A percentile compares a stretch with the other conserved stretches of the same genome.
phyloP scores from a whole-genome alignment of 1,140 invertebrate genomes.

The Eriosoma lanigerum region DNA sequence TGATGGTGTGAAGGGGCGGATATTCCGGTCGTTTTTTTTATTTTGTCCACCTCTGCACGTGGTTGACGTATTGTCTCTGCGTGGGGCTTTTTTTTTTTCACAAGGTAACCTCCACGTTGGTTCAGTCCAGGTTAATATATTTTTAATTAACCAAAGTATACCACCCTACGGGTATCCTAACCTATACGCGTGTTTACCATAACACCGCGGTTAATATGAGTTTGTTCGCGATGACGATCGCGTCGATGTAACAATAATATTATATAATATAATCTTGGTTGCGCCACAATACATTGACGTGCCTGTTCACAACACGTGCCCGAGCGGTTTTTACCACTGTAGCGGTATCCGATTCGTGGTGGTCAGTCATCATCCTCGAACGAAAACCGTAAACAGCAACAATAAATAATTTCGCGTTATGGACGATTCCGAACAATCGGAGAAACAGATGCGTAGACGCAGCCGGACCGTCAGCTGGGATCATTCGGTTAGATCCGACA shows the following conservation, averaged over 20 bases:
- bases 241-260: neutral
- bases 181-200: too few relatives aligned
- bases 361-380: neutral
- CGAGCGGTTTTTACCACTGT: too few relatives aligned
- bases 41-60: neutral
- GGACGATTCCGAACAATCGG: neutral
- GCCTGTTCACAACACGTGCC: too few relatives aligned
- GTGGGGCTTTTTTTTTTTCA: neutral
- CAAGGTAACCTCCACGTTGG: too few relatives aligned
- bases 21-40: conserved; percentile 2
- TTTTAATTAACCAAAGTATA: conserved; percentile 43
- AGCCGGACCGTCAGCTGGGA: conserved; percentile 45
- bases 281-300: too few relatives aligned
- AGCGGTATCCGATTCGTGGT: too few relatives aligned
- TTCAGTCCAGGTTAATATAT: neutral
- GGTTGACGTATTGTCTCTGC: conserved; percentile 16
- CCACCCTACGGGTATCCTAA: neutral
- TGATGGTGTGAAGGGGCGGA: neutral
- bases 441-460: conserved; percentile 7
- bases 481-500: conserved; percentile 10
- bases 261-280: neutral
- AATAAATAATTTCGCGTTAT: neutral
- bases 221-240: neutral
- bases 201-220: neutral
- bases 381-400: too few relatives aligned